phyloP scores from a whole-genome alignment of 2,888 invertebrate genomes.

The Brenthis daphne region DNA sequence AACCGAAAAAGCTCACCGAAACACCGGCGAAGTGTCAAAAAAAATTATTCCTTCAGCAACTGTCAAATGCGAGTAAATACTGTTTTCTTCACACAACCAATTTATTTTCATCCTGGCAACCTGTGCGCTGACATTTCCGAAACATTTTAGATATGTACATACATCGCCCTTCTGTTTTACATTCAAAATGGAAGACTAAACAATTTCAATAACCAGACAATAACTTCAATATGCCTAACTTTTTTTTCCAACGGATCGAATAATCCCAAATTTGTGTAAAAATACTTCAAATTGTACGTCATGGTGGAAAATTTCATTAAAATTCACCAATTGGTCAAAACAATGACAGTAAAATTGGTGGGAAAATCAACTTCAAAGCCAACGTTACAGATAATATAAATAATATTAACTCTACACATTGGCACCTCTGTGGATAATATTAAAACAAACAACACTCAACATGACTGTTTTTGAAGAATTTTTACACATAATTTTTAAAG shows the following conservation, averaged over 20 bases:
- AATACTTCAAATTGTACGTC: slow-evolving; percentile 1
- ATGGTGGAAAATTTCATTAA: neutral
- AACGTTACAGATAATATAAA: neutral
- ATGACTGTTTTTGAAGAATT: neutral
- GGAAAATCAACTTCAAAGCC: neutral
- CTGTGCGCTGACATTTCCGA: slow-evolving; percentile 19
- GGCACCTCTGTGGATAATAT: no score
- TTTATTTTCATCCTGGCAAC: neutral
- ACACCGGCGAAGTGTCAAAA: neutral
- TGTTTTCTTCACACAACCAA: slow-evolving; percentile 12
- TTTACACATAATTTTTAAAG: slow-evolving; percentile 16
- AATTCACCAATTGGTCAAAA: neutral
- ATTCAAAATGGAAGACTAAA: slow-evolving; percentile 43
- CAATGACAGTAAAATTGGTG: neutral
- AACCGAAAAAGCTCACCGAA: neutral
- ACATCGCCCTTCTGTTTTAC: slow-evolving; percentile 27
- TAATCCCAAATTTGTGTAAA: slow-evolving; percentile 18
- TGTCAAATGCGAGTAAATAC: slow-evolving; percentile 29
- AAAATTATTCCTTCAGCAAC: slow-evolving; percentile 6
- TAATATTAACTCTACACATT: no score
- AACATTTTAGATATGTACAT: slow-evolving; percentile 37
- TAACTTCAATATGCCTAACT: slow-evolving; percentile 20
- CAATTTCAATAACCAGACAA: slow-evolving; percentile 32
- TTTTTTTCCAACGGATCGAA: slow-evolving; percentile 14
- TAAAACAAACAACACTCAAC: no score